A percentile compares a stretch with the other conserved stretches of the same genome.
Evolutionary conservation across 2,888 invertebrate species (phyloP).

Genomic region (Antitype chi): DNA sequence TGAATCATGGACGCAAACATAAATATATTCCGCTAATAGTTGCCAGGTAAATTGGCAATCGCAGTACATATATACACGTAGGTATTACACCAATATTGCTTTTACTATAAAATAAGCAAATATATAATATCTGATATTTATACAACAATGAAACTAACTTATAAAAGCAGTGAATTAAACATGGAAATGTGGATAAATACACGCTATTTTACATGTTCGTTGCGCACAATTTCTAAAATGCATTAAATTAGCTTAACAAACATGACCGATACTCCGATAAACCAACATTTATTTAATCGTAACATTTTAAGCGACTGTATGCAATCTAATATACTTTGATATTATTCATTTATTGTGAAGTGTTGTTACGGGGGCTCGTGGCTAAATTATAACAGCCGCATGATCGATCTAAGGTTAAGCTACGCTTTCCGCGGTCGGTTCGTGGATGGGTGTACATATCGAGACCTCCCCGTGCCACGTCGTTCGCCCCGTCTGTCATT

Average conservation of each 20-base stretch:
- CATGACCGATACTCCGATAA: slow-evolving; percentile 18
- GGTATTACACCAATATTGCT: slow-evolving; percentile 3
- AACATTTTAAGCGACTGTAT: slow-evolving; percentile 7
- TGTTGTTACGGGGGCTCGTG: too few relatives aligned
- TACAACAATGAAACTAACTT: not conserved
- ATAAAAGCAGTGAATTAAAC: not conserved
- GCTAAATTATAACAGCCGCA: too few relatives aligned
- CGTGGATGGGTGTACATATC: too few relatives aligned
- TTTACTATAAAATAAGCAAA: slow-evolving; percentile 8
- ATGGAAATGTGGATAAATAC: slow-evolving; percentile 19
- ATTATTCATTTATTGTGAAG: not conserved
- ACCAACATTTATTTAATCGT: slow-evolving; percentile 25
- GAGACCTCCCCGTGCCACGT: too few relatives aligned
- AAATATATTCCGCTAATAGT: not conserved
- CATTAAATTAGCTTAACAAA: slow-evolving; percentile 14
- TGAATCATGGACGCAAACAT: slow-evolving; percentile 6
- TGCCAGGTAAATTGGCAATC: slow-evolving; percentile 1
- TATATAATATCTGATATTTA: not conserved
- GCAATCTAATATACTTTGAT: not conserved
- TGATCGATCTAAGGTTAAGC: too few relatives aligned
- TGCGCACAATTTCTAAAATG: slow-evolving; percentile 30
- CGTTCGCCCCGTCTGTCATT: too few relatives aligned
- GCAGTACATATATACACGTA: not conserved
- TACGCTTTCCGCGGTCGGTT: too few relatives aligned
- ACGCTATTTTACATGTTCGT: not conserved